These are phyloP conservation scores for Apteryx owenii DNA, from an alignment of 2,113 vertebrate genomes.

Conservation along the genomic window DNA sequence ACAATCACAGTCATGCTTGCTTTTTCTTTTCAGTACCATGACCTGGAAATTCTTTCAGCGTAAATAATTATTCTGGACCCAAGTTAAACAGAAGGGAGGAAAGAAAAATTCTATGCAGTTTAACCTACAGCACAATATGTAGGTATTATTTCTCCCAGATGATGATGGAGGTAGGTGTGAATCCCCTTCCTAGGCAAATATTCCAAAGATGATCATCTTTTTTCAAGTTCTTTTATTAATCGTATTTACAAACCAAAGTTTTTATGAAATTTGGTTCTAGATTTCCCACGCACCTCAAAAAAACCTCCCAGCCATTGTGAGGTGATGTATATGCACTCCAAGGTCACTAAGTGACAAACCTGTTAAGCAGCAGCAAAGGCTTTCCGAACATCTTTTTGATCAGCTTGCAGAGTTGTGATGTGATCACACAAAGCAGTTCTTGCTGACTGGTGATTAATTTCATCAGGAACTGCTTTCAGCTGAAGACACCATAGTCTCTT, in stretches of 20 bases:
- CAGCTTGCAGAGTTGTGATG: neutral
- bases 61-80: neutral
- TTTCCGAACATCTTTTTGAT: neutral
- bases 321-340: neutral
- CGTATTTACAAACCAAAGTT: neutral
- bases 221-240: neutral
- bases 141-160: neutral
- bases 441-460: neutral
- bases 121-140: accelerated
- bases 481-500: neutral
- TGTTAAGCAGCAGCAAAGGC: neutral
- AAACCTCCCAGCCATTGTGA: neutral
- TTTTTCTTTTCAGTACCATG: neutral
- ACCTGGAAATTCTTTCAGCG: neutral
- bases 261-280: neutral
- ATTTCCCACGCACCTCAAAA: neutral
- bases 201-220: neutral
- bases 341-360: neutral
- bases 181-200: neutral
- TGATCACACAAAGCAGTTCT: neutral
- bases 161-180: neutral
- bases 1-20: neutral
- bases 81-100: accelerated
- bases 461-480: neutral
- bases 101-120: neutral